phyloP scores from a whole-genome alignment of 1,140 invertebrate species.

The Callitettix versicolor region DNA sequence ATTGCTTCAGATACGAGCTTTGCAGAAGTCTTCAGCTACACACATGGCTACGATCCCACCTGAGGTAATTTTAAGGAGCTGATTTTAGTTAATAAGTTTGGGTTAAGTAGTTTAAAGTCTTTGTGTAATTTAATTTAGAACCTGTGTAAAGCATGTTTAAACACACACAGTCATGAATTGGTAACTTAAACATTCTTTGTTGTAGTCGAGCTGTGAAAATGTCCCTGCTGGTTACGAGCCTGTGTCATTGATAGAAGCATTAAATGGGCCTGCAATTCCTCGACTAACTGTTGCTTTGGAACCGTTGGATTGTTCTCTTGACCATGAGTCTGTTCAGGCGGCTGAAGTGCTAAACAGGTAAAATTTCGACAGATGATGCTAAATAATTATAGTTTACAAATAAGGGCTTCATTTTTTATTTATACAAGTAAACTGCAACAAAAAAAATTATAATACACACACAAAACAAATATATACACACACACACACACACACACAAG shows the following conservation, averaged over 20 bases:
- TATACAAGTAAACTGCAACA: no score
- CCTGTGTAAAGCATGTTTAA: no score
- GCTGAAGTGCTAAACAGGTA: slow-evolving; percentile 52
- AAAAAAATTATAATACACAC: no score
- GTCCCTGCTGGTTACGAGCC: slow-evolving; percentile 90
- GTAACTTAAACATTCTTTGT: neutral
- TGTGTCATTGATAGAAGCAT: slow-evolving; percentile 90
- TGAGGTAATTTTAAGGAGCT: neutral
- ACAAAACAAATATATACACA: no score
- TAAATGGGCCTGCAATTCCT: slow-evolving; percentile 81
- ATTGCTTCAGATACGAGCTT: slow-evolving; percentile 86
- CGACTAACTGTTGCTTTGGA: slow-evolving; percentile 38
- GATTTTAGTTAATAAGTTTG: no score
- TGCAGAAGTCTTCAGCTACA: slow-evolving; percentile 63
- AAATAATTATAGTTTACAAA: no score
- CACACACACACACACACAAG: no score
- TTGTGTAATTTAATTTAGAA: no score
- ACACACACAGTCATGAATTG: no score
- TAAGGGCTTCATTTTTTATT: no score
- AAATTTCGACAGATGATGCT: neutral
- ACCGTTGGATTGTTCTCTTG: slow-evolving; percentile 37
- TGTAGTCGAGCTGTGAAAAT: slow-evolving; percentile 49
- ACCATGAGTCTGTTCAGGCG: slow-evolving; percentile 47
- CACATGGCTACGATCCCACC: slow-evolving; percentile 35
- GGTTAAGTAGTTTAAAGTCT: no score